Percentiles rank a stretch among this genome's conserved stretches.
phyloP scores from a whole-genome alignment of 2,797 vertebrate genomes.

The Galaxias olidus region DNA sequence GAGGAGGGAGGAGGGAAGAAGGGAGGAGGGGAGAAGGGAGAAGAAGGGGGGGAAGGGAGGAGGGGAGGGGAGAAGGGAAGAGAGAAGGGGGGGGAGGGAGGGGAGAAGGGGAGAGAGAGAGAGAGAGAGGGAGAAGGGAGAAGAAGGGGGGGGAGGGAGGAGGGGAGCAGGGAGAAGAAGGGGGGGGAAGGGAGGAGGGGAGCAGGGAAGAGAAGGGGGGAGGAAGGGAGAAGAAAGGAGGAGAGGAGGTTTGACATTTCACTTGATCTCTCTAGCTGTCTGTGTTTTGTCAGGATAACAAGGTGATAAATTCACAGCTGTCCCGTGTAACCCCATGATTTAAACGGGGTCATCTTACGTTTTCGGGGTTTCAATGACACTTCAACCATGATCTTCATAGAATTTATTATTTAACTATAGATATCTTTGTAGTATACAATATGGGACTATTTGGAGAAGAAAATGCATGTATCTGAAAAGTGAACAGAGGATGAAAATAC shows the following conservation, averaged over 20 bases:
- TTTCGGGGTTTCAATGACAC: too few relatives aligned
- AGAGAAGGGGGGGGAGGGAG: background rate
- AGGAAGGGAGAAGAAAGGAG: background rate
- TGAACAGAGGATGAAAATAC: background rate
- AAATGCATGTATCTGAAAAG: too few relatives aligned
- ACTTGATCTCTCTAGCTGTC: slow-evolving; percentile 3
- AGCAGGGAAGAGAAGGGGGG: background rate
- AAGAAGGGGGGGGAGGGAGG: background rate
- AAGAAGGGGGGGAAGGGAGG: background rate
- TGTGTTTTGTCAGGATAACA: background rate
- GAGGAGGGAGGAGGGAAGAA: background rate
- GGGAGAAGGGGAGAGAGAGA: slow-evolving; percentile 8
- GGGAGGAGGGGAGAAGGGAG: background rate
- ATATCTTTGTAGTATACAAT: too few relatives aligned
- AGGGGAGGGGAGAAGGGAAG: background rate
- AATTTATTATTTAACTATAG: too few relatives aligned
- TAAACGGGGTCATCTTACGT: too few relatives aligned
- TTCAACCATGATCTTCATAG: too few relatives aligned
- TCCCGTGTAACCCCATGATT: too few relatives aligned
- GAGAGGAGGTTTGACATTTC: slow-evolving; percentile 17
- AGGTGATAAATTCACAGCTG: slow-evolving; percentile 8
- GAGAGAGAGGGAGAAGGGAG: background rate
- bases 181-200: background rate
- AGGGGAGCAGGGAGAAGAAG: background rate
- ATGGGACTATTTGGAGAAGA: too few relatives aligned